A percentile compares a stretch with the other conserved stretches of the same genome.
phyloP scores from a whole-genome alignment of 2,113 vertebrate genomes.

The Sander lucioperca region DNA sequence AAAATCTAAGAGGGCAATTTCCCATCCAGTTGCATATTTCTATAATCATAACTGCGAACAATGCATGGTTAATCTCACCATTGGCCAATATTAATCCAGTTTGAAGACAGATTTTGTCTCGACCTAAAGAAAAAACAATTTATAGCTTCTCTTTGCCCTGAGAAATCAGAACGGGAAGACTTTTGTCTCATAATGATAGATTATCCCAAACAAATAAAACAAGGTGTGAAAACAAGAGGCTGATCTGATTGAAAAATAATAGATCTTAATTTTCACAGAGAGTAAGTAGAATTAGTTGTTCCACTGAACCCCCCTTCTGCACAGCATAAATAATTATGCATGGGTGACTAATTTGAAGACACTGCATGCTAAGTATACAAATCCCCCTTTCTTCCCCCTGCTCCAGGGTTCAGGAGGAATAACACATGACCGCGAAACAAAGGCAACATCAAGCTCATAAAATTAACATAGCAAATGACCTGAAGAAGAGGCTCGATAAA shows the following conservation, averaged over 20 bases:
- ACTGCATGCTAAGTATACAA: conserved; percentile 94
- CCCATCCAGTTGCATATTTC: conserved; percentile 8
- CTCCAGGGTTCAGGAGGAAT: conserved; percentile 90
- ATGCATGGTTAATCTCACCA: conserved; percentile 48
- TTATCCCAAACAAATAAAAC: conserved; percentile 78
- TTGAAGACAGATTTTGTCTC: conserved; percentile 53
- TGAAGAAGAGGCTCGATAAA: conserved; percentile 94
- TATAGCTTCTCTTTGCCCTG: conserved; percentile 57
- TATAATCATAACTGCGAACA: conserved; percentile 21
- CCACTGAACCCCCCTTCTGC: conserved; percentile 85
- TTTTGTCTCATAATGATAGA: conserved; percentile 73
- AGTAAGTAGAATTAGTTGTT: conserved; percentile 93
- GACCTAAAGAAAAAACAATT: conserved; percentile 37
- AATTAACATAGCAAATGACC: conserved; percentile 98
- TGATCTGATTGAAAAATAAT: conserved; percentile 82
- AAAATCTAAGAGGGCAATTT: conserved; percentile 8
- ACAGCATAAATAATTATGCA: conserved; percentile 96
- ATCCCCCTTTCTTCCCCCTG: conserved; percentile 88
- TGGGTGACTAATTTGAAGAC: conserved; percentile 95
- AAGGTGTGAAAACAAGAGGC: conserved; percentile 87
- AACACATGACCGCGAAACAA: conserved; percentile 93
- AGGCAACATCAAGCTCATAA: conserved; percentile 95
- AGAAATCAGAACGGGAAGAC: conserved; percentile 63
- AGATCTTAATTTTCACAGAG: conserved; percentile 91
- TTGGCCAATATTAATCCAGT: conserved; percentile 42